Evolutionary conservation across 2,888 invertebrate species (phyloP), one percentile per base, ranked within the genome.

Genomic region (Lasioglossum pauxillum): DNA sequence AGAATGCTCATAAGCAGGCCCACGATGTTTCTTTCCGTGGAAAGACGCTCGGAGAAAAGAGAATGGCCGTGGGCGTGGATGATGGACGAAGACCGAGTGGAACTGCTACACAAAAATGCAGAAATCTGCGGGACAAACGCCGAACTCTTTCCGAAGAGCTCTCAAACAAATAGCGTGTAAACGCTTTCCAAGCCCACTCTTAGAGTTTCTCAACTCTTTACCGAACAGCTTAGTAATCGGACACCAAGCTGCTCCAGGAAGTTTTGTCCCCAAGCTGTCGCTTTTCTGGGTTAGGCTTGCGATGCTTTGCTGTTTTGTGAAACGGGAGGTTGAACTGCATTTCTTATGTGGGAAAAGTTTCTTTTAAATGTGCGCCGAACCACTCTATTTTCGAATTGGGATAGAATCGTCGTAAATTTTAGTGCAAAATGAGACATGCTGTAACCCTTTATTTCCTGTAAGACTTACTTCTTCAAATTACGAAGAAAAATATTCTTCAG

Each of bases 221-320:
- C 94, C 88, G 85, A 91, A 83, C 84, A 88, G 93, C 92, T 95
- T 95, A 94, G 94, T 93, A 94, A 95, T 92, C 88, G 89, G 92
- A 94, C 91, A 94, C 93, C 91, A 80, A 84, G 79, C 89, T 87
- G 85, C 80, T 83, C 85, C 78, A 71, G 74, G 83, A 90, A 86
- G 84, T 92, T 93, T 91, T 91, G 90, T 92, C 83, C 83, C 82
- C 60, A 60, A 46, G 41, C 27, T 46, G 49, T 16, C 46, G 75
- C 84, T 88, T 85, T 78, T 75, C 86, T 74, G 80, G 85, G 89
- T 90, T 90, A 85, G 83, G 82, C 73, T 90, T 82, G 80, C 44
- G 38, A 49, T 7, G 16, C 31, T 46, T 60, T 12, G 23, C 7
- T n/a, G n/a, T 31, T 64, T n/a, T n/a, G 2, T 27, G 73, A 31